Conservation (phyloP, 2,113 vertebrate genomes). For the Lynx canadensis region DNA sequence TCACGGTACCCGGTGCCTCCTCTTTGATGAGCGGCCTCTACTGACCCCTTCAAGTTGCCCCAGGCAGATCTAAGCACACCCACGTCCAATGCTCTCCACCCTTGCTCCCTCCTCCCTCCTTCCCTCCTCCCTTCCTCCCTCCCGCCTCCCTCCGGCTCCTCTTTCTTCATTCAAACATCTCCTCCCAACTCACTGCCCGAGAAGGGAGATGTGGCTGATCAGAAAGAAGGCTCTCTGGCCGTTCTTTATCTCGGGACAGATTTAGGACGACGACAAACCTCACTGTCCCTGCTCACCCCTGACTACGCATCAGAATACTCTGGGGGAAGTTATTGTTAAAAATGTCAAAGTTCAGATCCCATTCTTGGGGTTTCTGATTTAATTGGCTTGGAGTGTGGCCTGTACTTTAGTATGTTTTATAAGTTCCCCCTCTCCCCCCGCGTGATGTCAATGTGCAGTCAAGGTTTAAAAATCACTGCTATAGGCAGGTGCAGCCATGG, state of each 20-base stretch:
- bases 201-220: neutral
- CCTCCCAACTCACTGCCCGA: neutral
- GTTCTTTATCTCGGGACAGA: neutral
- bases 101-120: no score
- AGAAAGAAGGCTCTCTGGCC: neutral
- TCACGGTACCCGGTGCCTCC: fast-evolving
- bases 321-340: neutral
- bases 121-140: neutral
- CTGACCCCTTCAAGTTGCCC: neutral
- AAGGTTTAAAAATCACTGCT: neutral
- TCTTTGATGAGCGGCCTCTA: neutral
- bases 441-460: neutral
- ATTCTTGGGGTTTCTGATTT: neutral
- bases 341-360: neutral
- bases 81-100: fast-evolving
- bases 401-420: neutral
- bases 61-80: neutral
- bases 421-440: neutral
- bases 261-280: neutral
- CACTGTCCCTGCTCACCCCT: neutral
- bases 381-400: no score
- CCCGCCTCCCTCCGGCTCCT: neutral
- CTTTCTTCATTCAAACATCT: neutral
- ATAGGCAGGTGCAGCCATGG: neutral
- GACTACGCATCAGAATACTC: neutral